Percentiles rank a stretch among this genome's conserved stretches.
Conservation (phyloP, 2,113 vertebrate genomes). For the Sturnus vulgaris region DNA sequence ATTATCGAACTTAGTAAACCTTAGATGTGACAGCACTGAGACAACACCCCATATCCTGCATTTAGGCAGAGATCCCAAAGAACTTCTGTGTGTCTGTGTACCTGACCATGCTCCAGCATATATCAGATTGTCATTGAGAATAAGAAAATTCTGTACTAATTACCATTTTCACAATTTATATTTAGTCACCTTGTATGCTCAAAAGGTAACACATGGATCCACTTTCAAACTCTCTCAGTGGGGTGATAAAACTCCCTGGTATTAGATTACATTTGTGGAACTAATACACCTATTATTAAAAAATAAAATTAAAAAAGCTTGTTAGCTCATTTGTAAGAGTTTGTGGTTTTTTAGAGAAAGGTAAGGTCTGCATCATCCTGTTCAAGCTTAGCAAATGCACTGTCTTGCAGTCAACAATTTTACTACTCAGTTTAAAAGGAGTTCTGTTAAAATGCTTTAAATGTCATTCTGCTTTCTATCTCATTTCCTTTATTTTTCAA, state of each 20-base stretch:
- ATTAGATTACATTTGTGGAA: neutral
- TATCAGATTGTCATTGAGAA: neutral
- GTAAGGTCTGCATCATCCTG: neutral
- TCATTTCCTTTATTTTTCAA: neutral
- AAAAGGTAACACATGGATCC: neutral
- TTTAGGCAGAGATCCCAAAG: neutral
- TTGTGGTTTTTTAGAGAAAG: neutral
- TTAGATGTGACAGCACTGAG: neutral
- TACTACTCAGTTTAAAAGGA: neutral
- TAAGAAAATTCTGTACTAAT: neutral
- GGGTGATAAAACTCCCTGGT: neutral
- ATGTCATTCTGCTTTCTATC: neutral
- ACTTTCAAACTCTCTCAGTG: neutral
- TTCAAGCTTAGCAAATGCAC: neutral
- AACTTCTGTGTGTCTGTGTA: neutral
- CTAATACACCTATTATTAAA: neutral
- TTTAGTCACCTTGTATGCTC: neutral
- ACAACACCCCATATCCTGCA: neutral
- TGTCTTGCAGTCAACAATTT: neutral
- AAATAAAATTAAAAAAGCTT: neutral
- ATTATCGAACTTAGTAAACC: neutral
- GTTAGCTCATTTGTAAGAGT: neutral
- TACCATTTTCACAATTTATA: neutral
- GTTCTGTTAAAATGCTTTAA: neutral
- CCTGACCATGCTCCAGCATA: fast-evolving